phyloP scores from a whole-genome alignment of 2,797 vertebrate genomes.

The Melanitta fusca region DNA sequence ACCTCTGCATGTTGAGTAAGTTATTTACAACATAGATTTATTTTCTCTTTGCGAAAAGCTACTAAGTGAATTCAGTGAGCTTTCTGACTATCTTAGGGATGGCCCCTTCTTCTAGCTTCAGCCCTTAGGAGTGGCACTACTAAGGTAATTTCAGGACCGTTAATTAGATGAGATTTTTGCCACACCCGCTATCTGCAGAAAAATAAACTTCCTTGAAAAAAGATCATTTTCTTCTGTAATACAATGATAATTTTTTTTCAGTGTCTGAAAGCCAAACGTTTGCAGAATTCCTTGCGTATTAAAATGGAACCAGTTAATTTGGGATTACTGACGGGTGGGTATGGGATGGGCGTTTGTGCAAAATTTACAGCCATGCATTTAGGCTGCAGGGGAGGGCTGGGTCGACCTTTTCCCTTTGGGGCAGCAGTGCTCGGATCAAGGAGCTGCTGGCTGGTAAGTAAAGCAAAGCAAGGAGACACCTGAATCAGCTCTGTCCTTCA shows the following conservation, averaged over 20 bases:
- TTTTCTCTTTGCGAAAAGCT: background rate
- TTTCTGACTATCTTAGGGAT: background rate
- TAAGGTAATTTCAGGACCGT: background rate
- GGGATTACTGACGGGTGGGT: background rate
- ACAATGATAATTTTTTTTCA: background rate
- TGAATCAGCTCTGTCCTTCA: background rate
- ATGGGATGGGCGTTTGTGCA: background rate
- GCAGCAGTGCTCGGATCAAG: background rate
- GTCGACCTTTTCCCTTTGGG: background rate
- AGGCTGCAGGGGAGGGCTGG: background rate
- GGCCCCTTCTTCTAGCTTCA: background rate
- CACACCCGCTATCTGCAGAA: background rate
- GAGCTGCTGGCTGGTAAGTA: background rate
- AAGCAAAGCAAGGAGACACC: background rate
- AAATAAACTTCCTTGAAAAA: background rate
- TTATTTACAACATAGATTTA: background rate
- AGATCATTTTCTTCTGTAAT: background rate
- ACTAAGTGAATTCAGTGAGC: background rate
- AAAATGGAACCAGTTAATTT: background rate
- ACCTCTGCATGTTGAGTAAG: fast-evolving
- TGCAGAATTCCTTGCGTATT: background rate
- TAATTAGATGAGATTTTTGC: background rate
- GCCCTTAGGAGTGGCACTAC: background rate
- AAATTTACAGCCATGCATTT: fast-evolving
- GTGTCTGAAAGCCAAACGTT: background rate